Evolutionary conservation across 2,888 invertebrate genomes (phyloP).

Genomic region (Tetragonisca angustula): DNA sequence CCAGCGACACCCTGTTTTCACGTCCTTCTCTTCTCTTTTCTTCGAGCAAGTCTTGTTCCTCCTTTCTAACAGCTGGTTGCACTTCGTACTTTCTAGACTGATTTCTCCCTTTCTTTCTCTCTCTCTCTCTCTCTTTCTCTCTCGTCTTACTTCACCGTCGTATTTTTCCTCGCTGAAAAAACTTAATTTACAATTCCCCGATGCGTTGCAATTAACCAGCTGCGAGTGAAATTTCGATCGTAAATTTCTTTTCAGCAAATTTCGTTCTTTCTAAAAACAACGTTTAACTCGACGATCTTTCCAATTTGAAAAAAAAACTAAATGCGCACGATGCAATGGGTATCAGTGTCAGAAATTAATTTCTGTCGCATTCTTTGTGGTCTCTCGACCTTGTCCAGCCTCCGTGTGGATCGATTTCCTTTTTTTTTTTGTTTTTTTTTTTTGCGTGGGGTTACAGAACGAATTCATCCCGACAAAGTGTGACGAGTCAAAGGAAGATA

Average conservation of each 20-base stretch:
- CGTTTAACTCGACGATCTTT: neutral
- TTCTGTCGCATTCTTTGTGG: neutral
- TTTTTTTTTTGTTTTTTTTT: neutral
- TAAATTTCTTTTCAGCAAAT: neutral
- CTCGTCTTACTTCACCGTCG: neutral
- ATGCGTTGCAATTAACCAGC: conserved; percentile 32
- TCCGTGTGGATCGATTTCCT: conserved; percentile 20
- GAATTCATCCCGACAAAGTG: conserved; percentile 21
- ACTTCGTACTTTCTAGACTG: conserved; percentile 51
- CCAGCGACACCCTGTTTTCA: conserved; percentile 66
- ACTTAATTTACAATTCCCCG: conserved; percentile 38
- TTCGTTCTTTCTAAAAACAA: neutral
- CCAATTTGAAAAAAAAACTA: too few relatives aligned
- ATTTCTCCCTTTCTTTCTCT: conserved; percentile 29
- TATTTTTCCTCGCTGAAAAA: conserved; percentile 14
- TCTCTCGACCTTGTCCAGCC: neutral
- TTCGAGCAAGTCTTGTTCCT: conserved; percentile 58
- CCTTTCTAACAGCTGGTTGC: conserved; percentile 65
- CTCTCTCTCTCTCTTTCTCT: conserved; percentile 9
- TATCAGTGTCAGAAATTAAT: neutral
- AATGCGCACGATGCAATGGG: neutral
- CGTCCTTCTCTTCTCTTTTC: conserved; percentile 59
- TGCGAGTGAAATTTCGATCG: neutral
- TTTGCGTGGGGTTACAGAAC: neutral
- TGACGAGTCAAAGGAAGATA: conserved; percentile 36